phyloP scores from a whole-genome alignment of 2,888 invertebrate species.

The Autographa gamma region DNA sequence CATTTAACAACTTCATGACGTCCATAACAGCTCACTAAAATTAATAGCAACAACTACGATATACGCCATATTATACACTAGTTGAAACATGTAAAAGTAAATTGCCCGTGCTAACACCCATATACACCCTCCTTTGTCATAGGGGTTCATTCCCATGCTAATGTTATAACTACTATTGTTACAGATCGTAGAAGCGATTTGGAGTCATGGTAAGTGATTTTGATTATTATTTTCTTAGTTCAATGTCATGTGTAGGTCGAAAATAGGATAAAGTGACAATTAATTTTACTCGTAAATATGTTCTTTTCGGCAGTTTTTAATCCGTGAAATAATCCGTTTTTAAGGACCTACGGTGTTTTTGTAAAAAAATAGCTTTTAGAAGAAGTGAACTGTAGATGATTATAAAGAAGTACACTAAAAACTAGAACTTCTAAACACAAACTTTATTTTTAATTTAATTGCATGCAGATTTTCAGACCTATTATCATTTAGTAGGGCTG shows the following conservation, averaged over 20 bases:
- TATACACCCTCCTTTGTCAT: slow-evolving; percentile 30
- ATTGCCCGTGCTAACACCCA: slow-evolving; percentile 45
- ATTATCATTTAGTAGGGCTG: too few species aligned
- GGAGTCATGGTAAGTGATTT: slow-evolving; percentile 64
- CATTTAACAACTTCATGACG: background rate
- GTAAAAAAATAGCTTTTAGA: too few species aligned
- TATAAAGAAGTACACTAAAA: too few species aligned
- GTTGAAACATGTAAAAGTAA: slow-evolving; percentile 43
- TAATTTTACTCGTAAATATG: background rate
- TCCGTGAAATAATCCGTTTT: too few species aligned
- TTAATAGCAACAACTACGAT: slow-evolving; percentile 2
- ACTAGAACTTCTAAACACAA: too few species aligned
- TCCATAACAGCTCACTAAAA: slow-evolving; percentile 26
- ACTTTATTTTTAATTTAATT: too few species aligned
- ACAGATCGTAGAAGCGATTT: slow-evolving; percentile 56
- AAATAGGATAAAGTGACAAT: background rate
- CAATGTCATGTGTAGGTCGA: slow-evolving; percentile 26
- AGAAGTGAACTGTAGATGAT: too few species aligned
- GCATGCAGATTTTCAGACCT: too few species aligned
- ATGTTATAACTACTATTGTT: slow-evolving; percentile 64
- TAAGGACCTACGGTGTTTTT: too few species aligned
- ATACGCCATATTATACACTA: slow-evolving; percentile 14
- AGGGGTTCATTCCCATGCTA: slow-evolving; percentile 63
- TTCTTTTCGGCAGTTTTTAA: too few species aligned
- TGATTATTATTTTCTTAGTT: slow-evolving; percentile 20